Base-by-base conservation (phyloP, 2,888 invertebrate genomes). In the Sacculina carcini region DNA sequence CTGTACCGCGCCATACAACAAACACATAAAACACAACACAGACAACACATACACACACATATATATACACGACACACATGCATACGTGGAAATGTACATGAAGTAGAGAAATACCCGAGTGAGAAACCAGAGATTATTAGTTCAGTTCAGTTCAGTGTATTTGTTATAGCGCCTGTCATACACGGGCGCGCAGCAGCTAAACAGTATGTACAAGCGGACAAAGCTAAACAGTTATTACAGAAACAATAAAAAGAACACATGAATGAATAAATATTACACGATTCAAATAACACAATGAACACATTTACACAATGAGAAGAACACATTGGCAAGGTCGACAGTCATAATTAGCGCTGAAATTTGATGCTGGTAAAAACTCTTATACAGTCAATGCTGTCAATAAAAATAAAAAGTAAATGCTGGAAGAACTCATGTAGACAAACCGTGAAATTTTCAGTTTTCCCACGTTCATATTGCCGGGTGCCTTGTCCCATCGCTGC, bases 401-500 rank as follows among this genome's bases (percentile, higher is more conserved):
- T 5, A 7, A n/a, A 12, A 34, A 34, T 4, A 34, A 5, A 4
- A 4, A 34, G n/a, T 4, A 12, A 34, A 34, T 9, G n/a, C n/a
- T 34, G 14, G 34, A 7, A n/a, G n/a, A 34, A 34, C 12, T 34
- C 3, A 34, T 5, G 9, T 16, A 14, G 5, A 53, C 54, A 51
- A 61, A 67, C 66, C 66, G 65, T 12, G 62, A 63, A 40, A 94
- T 92, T 62, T 79, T 80, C 51, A 94, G 69, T 67, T 87, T 87
- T 14, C 90, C 94, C 42, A 92, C 90, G 71, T 90, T 89, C 61
- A 84, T 77, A 62, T 82, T 82, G 40, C 83, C 81, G n/a, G 80
- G 76, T 9, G 85, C 78, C 64, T 83, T 85, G 63, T 86, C 83
- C 94, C 94, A 94, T 70, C 82, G 79, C 60, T 83, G 84, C 5